These are phyloP conservation scores for Cladopsammia gracilis DNA, from an alignment of 64 coral and sea anemone species.

Conservation along the genomic window DNA sequence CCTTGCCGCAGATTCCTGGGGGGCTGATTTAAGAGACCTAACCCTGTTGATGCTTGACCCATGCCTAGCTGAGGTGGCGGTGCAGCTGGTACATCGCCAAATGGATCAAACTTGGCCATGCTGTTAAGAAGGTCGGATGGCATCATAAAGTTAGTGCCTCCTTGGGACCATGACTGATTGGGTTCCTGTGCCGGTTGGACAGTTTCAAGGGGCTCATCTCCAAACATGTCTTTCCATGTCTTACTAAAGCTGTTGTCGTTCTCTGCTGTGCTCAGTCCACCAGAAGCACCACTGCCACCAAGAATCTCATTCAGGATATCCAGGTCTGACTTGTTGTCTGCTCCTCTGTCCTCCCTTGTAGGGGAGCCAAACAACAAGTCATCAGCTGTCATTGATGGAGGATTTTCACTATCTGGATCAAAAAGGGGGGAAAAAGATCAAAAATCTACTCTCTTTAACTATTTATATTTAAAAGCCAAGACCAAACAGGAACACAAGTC, in stretches of 20 bases:
- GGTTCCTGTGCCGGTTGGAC: slow-evolving; percentile 10
- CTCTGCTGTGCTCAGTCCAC: background rate
- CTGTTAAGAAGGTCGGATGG: slow-evolving; percentile 98
- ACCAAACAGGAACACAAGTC: no score
- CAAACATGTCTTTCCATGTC: slow-evolving; percentile 96
- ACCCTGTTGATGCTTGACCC: background rate
- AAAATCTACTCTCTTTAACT: background rate
- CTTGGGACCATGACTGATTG: slow-evolving; percentile 67
- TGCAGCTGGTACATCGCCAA: slow-evolving; percentile 17
- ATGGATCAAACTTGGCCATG: slow-evolving; percentile 85
- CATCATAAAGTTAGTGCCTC: slow-evolving; percentile 52
- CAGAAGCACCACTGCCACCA: slow-evolving; percentile 22
- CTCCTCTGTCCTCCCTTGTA: slow-evolving; percentile 40
- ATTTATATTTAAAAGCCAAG: no score
- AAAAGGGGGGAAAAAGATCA: background rate
- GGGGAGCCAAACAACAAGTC: slow-evolving; percentile 95
- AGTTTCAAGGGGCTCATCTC: slow-evolving; percentile 61
- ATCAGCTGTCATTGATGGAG: slow-evolving; percentile 77
- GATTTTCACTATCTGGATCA: background rate
- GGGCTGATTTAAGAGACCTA: slow-evolving; percentile 15
- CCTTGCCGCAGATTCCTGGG: slow-evolving; percentile 17
- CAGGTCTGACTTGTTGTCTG: slow-evolving; percentile 53
- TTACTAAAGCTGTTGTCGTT: slow-evolving; percentile 87
- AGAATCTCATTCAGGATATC: slow-evolving; percentile 84
- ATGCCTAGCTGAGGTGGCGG: background rate